Conservation (phyloP, 2,888 invertebrate genomes). For the Prionchulus punctatus region DNA sequence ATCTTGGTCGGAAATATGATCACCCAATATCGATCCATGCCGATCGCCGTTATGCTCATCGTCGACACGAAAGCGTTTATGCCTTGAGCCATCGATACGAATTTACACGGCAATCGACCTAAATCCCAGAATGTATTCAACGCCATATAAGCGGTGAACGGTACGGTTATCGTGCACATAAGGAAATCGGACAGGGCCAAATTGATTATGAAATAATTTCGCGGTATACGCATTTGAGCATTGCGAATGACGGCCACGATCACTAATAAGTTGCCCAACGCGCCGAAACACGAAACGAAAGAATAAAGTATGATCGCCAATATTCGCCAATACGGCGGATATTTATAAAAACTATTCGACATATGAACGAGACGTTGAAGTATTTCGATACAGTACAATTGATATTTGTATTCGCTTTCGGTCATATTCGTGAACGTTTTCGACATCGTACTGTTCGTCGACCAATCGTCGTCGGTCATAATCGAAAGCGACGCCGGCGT, state of each 20-base stretch:
- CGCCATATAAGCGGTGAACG: conserved; percentile 69
- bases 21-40: conserved; percentile 33
- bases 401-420: too few relatives aligned
- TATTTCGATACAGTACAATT: too few relatives aligned
- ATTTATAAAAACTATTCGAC: not conserved
- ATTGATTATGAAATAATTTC: conserved; percentile 42
- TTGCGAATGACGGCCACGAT: conserved; percentile 63
- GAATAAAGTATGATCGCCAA: not conserved
- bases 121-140: conserved; percentile 69
- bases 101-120: conserved; percentile 56
- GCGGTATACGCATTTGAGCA: conserved; percentile 69
- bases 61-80: conserved; percentile 79
- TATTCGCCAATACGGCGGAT: not conserved
- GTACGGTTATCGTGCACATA: conserved; percentile 73
- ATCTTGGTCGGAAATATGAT: conserved; percentile 30
- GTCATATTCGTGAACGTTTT: too few relatives aligned
- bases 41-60: conserved; percentile 76
- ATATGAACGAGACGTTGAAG: too few relatives aligned
- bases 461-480: too few relatives aligned
- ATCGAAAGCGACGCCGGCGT: too few relatives aligned
- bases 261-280: conserved; percentile 67
- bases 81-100: conserved; percentile 64
- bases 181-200: conserved; percentile 48
- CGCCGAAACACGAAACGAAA: conserved; percentile 40
- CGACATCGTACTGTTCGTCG: too few relatives aligned